Base-by-base conservation (phyloP, 53 echinoderm and acorn worm genomes). In the Paelopatides confundens region DNA sequence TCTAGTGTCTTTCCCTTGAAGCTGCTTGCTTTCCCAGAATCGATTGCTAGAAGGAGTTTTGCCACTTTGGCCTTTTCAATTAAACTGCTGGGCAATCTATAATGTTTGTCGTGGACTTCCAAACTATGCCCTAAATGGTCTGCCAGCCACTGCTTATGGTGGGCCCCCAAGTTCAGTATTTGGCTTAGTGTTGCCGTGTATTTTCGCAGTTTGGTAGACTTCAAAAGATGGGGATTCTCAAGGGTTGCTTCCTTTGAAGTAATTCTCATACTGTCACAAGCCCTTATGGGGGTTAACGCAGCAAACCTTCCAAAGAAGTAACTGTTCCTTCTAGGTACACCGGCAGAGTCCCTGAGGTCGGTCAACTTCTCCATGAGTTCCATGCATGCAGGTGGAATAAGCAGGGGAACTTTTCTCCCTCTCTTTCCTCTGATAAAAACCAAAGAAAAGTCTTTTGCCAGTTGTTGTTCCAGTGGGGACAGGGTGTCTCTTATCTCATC, bases 21-120 rank as follows among this genome's bases (percentile, higher is more conserved):
- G 29, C 76, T 70, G 8, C 63, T 47, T 8, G 76, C 50, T 50
- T 85, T 18, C 24, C 88, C 92, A 13, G 51, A 23, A 85, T 92
- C 92, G 40, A 92, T 89, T 4, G 88, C 92, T 4, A 92, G 78
- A 14, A 92, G 81, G 11, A 92, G 33, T 69, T 92, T 92, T 1
- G 88, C 76, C 11, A 92, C 88, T 68, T 92, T 92, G 81, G 66
- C 77, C 8, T 85, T 66, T 65, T 91, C 86, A 69, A 86, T 78
- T 71, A 51, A 81, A 26, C 28, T 26, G 23, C 85, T 85, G 62
- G 62, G 91, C 8, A 85, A 35, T 52, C 77, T 35, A 50, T 87
- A 88, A 51, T 82, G 47, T 38, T 85, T 52, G 31, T 84, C 88
- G 64, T 92, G 92, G 2, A 87, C 69, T 31, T 76, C 48, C 17